A percentile compares a stretch with the other conserved stretches of the same genome.
These are phyloP conservation scores for Mormyrus proboscirostris DNA, from an alignment of 2,797 vertebrate species.

Conservation along the genomic window DNA sequence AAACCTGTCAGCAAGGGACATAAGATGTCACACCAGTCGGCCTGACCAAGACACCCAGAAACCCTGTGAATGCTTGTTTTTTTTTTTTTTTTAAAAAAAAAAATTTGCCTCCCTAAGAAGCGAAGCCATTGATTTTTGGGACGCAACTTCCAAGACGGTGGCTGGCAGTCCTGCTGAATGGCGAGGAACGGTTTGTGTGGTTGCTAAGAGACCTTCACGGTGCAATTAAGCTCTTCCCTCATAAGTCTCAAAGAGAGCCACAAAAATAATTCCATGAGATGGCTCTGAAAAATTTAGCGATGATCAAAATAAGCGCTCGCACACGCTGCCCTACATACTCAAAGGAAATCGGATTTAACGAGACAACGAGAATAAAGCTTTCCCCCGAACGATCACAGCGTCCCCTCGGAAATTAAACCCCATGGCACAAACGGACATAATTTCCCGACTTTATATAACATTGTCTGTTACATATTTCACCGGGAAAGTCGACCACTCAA, in stretches of 20 bases:
- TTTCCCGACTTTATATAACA: not conserved
- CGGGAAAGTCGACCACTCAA: not conserved
- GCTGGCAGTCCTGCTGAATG: not conserved
- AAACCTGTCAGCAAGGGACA: conserved; percentile 21
- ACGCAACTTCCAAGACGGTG: not conserved
- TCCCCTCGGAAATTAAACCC: not conserved
- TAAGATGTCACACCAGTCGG: not conserved
- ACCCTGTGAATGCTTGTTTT: not conserved
- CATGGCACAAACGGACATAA: not conserved
- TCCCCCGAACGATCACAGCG: not conserved
- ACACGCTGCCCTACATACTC: conserved; percentile 11
- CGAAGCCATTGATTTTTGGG: not conserved
- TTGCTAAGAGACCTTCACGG: conserved; percentile 9
- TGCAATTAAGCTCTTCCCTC: conserved; percentile 9
- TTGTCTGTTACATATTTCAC: not conserved
- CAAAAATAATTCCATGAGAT: conserved; percentile 7
- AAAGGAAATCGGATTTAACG: not conserved
- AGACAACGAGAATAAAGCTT: not conserved
- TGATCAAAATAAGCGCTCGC: conserved; percentile 23
- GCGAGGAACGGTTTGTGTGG: not conserved
- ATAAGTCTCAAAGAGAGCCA: not conserved
- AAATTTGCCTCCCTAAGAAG: not conserved
- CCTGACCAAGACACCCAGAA: not conserved
- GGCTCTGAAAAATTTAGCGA: conserved; percentile 19
- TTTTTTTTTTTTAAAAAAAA: not conserved